Percentiles rank a stretch among this genome's conserved stretches.
phyloP scores from a whole-genome alignment of 2,113 vertebrate species.

The Strix aluco region DNA sequence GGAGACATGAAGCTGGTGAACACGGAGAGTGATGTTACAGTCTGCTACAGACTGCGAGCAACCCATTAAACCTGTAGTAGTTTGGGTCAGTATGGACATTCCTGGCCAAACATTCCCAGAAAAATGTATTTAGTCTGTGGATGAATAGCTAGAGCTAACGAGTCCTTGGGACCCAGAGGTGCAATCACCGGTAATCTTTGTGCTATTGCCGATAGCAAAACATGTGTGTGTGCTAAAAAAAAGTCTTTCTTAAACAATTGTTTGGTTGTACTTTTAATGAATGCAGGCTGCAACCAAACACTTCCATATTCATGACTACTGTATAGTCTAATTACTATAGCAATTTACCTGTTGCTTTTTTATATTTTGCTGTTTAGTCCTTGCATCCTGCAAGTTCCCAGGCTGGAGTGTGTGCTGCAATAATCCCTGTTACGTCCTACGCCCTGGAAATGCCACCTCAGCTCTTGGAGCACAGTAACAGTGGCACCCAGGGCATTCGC shows the following conservation, averaged over 20 bases:
- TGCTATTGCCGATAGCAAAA: background rate
- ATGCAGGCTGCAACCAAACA: background rate
- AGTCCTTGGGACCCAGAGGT: background rate
- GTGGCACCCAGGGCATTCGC: fast-evolving
- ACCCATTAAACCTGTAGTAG: background rate
- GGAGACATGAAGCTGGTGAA: background rate
- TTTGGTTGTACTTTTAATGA: background rate
- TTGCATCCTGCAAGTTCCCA: background rate
- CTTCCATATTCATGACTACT: background rate
- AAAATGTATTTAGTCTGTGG: background rate
- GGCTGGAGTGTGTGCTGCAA: fast-evolving
- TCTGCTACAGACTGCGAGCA: fast-evolving
- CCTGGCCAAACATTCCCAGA: background rate
- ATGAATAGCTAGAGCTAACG: background rate
- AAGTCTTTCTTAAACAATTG: background rate
- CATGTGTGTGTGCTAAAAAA: fast-evolving
- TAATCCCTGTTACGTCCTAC: background rate
- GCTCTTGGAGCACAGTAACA: background rate
- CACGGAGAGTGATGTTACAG: background rate
- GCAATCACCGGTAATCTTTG: background rate
- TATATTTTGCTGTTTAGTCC: background rate
- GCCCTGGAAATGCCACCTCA: background rate
- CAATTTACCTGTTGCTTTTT: background rate
- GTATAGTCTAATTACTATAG: background rate
- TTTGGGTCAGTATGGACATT: background rate